phyloP scores from a whole-genome alignment of 2,888 invertebrate genomes.

The Metopia argyrocephala region DNA sequence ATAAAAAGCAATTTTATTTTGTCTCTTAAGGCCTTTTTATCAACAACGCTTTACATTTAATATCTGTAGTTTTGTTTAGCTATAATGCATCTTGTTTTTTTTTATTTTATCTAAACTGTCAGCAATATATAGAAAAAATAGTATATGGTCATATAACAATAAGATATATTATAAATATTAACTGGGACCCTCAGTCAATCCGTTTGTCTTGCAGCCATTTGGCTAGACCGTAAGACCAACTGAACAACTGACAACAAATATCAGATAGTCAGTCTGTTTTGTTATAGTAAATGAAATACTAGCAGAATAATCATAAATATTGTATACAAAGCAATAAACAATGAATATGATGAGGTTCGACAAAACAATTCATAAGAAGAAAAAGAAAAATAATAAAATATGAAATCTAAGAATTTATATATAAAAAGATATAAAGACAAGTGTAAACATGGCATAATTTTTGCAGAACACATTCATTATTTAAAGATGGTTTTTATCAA shows the following conservation, averaged over 20 bases:
- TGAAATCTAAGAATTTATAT: slow-evolving; percentile 21
- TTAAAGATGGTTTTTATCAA: slow-evolving; percentile 42
- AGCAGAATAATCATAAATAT: not conserved
- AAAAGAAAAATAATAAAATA: slow-evolving; percentile 25
- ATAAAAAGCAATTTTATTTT: not conserved
- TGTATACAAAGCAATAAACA: slow-evolving; percentile 42
- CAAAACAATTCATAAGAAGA: slow-evolving; percentile 13
- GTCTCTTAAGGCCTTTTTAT: not conserved
- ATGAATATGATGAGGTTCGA: slow-evolving; percentile 42
- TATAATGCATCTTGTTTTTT: not conserved
- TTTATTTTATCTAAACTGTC: slow-evolving; percentile 46
- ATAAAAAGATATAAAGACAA: slow-evolving; percentile 48
- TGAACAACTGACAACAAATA: too few relatives aligned
- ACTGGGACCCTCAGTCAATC: slow-evolving; percentile 50
- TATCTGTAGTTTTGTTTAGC: not conserved
- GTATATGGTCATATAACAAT: slow-evolving; percentile 40
- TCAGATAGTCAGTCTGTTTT: slow-evolving; percentile 22
- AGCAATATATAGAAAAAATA: slow-evolving; percentile 40
- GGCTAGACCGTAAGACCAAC: not conserved
- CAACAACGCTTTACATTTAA: not conserved
- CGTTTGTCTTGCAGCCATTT: not conserved
- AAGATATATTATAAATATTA: slow-evolving; percentile 47
- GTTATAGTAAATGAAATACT: not conserved
- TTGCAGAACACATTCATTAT: slow-evolving; percentile 50
- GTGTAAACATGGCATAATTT: slow-evolving; percentile 60